A percentile compares a stretch with the other conserved stretches of the same genome.
phyloP scores from a whole-genome alignment of 2,113 vertebrate species.

The Poicephalus gulielmi region DNA sequence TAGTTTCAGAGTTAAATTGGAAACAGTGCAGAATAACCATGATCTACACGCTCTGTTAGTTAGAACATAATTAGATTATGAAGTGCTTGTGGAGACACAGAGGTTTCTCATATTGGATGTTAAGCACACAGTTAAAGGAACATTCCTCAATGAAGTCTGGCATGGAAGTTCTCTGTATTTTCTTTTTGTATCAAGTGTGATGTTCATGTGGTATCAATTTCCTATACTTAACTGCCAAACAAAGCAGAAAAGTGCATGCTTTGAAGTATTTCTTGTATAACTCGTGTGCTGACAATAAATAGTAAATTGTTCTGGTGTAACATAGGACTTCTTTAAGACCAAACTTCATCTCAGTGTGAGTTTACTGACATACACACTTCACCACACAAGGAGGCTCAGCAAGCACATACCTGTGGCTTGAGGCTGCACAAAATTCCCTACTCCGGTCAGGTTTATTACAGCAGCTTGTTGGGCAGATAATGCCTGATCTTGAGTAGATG shows the following conservation, averaged over 20 bases:
- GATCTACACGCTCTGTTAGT: constrained; percentile 57
- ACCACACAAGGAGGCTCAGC: constrained; percentile 2
- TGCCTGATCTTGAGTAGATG: constrained; percentile 83
- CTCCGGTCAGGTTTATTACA: constrained; percentile 90
- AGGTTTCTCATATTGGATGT: constrained; percentile 4
- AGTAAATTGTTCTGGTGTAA: not conserved
- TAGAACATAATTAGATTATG: constrained; percentile 18
- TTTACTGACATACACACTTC: not conserved
- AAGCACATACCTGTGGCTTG: constrained; percentile 82
- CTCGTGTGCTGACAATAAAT: not conserved
- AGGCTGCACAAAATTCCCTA: constrained; percentile 90
- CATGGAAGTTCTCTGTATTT: not conserved
- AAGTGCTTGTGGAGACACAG: constrained; percentile 36
- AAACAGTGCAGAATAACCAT: constrained; percentile 52
- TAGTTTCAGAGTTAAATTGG: constrained; percentile 73
- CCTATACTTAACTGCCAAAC: not conserved
- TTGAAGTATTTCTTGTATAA: not conserved
- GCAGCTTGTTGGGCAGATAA: constrained; percentile 92
- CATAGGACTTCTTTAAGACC: not conserved
- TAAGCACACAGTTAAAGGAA: constrained; percentile 24
- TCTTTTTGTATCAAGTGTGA: not conserved
- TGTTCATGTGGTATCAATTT: not conserved
- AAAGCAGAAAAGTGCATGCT: not conserved
- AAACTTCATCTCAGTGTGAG: constrained; percentile 60
- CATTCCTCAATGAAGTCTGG: constrained; percentile 42